Evolutionary conservation across 2,797 vertebrate genomes (phyloP).

Genomic region (Chelmon rostratus): DNA sequence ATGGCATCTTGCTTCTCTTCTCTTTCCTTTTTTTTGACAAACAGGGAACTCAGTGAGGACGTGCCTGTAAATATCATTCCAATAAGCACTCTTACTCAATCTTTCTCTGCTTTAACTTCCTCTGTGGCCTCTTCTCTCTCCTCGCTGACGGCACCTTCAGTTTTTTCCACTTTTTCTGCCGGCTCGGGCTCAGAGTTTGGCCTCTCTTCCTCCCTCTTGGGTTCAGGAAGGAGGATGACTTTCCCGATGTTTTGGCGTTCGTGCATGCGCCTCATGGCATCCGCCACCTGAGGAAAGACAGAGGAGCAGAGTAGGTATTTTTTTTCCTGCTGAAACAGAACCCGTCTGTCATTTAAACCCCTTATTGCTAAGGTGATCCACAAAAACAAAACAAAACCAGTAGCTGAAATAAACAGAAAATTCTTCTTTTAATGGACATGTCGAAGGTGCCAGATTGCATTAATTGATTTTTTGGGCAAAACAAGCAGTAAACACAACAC

Average conservation of each 20-base stretch:
- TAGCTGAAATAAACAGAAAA: background rate
- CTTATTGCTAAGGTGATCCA: no score
- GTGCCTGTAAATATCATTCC: slow-evolving; percentile 41
- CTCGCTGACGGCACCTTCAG: slow-evolving; percentile 52
- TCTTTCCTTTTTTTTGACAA: slow-evolving; percentile 15
- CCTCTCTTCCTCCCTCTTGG: slow-evolving; percentile 83
- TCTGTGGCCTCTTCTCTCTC: slow-evolving; percentile 63
- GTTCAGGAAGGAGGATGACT: slow-evolving; percentile 91
- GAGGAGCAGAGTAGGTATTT: background rate
- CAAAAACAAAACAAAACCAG: no score
- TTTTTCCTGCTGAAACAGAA: background rate
- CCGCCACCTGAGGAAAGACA: slow-evolving; percentile 69
- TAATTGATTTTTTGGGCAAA: background rate
- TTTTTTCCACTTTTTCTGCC: slow-evolving; percentile 78
- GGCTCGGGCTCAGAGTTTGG: slow-evolving; percentile 77
- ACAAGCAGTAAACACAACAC: background rate
- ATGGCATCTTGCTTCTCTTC: slow-evolving; percentile 27
- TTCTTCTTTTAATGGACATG: background rate
- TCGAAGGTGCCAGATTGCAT: background rate
- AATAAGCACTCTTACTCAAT: slow-evolving; percentile 68
- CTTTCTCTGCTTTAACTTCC: slow-evolving; percentile 77
- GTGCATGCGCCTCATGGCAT: slow-evolving; percentile 86
- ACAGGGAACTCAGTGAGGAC: slow-evolving; percentile 40
- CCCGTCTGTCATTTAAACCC: background rate
- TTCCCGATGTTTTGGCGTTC: slow-evolving; percentile 89